Conservation (phyloP, 2,797 vertebrate genomes). For the Cyclopterus lumpus region DNA sequence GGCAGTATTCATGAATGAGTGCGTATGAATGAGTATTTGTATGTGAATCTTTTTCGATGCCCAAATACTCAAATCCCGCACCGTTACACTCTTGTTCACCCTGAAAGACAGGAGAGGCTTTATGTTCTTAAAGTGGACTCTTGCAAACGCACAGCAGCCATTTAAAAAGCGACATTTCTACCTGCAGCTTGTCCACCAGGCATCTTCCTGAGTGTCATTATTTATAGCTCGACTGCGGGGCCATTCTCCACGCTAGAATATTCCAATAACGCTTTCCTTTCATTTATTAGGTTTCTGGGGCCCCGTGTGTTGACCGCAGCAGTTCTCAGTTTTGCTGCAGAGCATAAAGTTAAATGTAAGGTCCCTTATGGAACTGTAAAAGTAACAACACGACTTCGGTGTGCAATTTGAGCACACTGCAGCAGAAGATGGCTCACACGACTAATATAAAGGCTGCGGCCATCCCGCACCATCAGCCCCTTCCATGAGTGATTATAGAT, state of each 20-base stretch:
- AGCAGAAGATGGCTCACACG: conserved; percentile 39
- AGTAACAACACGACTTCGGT: conserved; percentile 40
- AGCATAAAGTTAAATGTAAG: conserved; percentile 50
- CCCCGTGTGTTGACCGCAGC: conserved; percentile 56
- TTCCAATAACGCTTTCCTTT: conserved; percentile 43
- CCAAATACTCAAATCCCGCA: not conserved
- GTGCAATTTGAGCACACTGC: conserved; percentile 42
- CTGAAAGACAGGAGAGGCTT: not conserved
- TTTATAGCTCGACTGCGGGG: conserved; percentile 33
- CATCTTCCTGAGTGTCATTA: conserved; percentile 43
- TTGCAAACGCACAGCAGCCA: conserved; percentile 1
- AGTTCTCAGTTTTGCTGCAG: conserved; percentile 62
- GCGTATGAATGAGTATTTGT: not conserved
- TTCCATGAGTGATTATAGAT: conserved; percentile 56
- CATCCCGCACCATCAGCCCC: conserved; percentile 39
- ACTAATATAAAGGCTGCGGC: conserved; percentile 52
- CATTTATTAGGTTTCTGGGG: conserved; percentile 45
- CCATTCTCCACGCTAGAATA: conserved; percentile 48
- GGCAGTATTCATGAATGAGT: conserved; percentile 7
- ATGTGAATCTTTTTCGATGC: not conserved
- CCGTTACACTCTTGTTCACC: not conserved
- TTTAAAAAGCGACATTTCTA: conserved; percentile 17
- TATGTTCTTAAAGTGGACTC: not conserved
- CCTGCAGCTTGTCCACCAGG: conserved; percentile 35
- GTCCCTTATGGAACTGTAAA: conserved; percentile 43